phyloP scores from a whole-genome alignment of 2,797 vertebrate species.

The Dicrostonyx torquatus region DNA sequence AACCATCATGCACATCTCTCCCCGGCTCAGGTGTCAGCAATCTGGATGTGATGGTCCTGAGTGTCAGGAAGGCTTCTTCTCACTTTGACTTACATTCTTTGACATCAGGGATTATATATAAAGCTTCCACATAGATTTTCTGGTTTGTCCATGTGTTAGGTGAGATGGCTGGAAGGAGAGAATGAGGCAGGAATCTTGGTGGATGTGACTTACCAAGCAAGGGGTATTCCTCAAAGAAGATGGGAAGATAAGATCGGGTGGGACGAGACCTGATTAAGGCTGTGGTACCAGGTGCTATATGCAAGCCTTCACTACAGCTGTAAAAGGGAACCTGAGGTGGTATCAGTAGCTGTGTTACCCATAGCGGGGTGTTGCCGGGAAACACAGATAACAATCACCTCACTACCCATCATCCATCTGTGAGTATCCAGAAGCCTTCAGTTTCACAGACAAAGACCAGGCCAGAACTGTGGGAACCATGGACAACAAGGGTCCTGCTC shows the following conservation, averaged over 20 bases:
- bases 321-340: not conserved
- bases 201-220: not conserved
- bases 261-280: not conserved
- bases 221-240: not conserved
- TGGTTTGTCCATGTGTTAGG: not conserved
- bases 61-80: not conserved
- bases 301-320: not conserved
- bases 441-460: not conserved
- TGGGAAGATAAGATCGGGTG: not conserved
- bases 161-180: conserved; percentile 18
- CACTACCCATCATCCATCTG: not conserved
- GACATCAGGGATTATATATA: not conserved
- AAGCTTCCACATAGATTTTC: not conserved
- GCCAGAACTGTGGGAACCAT: not conserved
- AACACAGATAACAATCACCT: not conserved
- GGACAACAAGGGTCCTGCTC: not conserved
- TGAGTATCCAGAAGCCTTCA: not conserved
- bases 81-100: not conserved
- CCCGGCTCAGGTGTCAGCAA: not conserved
- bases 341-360: not conserved
- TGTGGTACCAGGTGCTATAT: not conserved
- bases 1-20: not conserved
- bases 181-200: not conserved
- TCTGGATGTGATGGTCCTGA: not conserved
- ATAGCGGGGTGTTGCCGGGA: too few relatives aligned